Conservation (phyloP, 64 coral and sea anemone species). For the Cladopsammia gracilis region DNA sequence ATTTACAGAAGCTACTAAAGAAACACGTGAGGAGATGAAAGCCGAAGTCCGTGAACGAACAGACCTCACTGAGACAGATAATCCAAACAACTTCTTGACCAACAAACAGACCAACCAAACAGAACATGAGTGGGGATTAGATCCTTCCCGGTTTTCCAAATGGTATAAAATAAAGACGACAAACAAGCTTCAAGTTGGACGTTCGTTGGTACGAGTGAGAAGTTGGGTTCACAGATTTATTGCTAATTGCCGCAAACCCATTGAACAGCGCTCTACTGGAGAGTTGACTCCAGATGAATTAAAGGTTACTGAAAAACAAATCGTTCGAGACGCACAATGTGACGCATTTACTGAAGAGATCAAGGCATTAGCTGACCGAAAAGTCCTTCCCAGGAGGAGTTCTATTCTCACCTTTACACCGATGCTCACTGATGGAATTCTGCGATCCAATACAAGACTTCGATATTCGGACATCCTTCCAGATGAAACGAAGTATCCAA, state of each 20-base stretch:
- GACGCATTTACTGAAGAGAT: conserved; percentile 68
- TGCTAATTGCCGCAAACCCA: not conserved
- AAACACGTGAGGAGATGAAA: too few species aligned
- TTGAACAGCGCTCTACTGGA: not conserved
- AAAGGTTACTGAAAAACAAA: conserved; percentile 44
- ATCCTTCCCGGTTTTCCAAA: too few species aligned
- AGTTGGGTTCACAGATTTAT: too few species aligned
- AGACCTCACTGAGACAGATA: not conserved
- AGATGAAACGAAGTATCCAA: conserved; percentile 65
- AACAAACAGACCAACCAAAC: not conserved
- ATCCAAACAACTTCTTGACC: not conserved
- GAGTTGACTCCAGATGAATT: conserved; percentile 52
- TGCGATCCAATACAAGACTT: conserved; percentile 79
- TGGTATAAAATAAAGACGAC: too few species aligned
- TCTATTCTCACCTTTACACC: too few species aligned
- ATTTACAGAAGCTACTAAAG: too few species aligned
- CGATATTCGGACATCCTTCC: conserved; percentile 44
- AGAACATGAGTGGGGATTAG: not conserved
- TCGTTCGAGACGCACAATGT: conserved; percentile 63
- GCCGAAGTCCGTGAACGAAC: too few species aligned
- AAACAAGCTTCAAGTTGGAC: not conserved
- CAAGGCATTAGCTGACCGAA: too few species aligned
- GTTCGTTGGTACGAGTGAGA: not conserved
- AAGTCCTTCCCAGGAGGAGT: too few species aligned
- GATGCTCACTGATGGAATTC: conserved; percentile 38